Base-by-base conservation (phyloP, 2,113 vertebrate genomes). In the Psilopsiagon aymara region DNA sequence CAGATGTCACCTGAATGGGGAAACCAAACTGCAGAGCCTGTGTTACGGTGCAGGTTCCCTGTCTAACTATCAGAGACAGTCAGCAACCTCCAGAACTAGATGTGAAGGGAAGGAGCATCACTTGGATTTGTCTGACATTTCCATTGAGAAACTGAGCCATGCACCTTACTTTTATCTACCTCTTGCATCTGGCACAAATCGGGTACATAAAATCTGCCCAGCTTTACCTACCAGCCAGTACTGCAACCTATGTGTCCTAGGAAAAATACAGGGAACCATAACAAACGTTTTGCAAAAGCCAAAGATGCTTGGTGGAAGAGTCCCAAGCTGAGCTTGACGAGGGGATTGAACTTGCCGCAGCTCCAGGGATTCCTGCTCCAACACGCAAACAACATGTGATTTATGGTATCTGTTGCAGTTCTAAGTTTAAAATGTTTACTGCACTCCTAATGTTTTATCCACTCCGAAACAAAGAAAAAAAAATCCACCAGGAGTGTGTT, bases 341-440 rank as follows among this genome's bases (percentile, higher is more conserved):
- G 53, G 60, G 74, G 74, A 89, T 24, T 4, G 55, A 87, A 92
- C 64, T 92, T 64, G 77, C 49, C 39, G 13, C 77, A 44, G 55
- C 76, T 70, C n/a, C 43, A 23, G 43, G 24, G 64, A 67, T 63
- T 86, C 88, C 66, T 93, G 76, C 86, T 74, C 47, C 1, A 1
- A 81, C 88, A 86, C 0, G 4, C 69, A 92, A 86, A 77, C 47
- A 66, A 39, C 71, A 83, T 25, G 80, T 95, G 92, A 92, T 92
- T 96, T 90, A 69, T 88, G 57, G 51, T 95, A 90, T 82, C 82
- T 82, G 53, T n/a, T 67, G 70, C 78, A 67, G 64, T 79, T 87
- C 78, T 95, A 74, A 91, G 85, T 87, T 94, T 86, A 88, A 94
- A 82, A 83, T 90, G 69, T 92, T 95, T 91, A 79, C 69, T 60